Conservation (phyloP, 2,797 vertebrate genomes). For the Rhadinocentrus ornatus region DNA sequence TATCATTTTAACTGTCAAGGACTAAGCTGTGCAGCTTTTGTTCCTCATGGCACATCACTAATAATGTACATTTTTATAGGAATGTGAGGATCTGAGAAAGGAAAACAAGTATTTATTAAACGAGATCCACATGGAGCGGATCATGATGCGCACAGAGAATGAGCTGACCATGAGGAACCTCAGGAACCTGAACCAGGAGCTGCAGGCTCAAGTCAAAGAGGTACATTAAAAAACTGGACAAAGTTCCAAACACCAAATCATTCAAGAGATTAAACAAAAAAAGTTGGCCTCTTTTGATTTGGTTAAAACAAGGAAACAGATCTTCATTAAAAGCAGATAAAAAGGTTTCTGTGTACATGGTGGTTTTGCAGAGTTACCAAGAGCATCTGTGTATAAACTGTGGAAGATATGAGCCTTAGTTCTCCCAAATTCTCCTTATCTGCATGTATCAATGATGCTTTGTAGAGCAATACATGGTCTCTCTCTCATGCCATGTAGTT, state of each 20-base stretch:
- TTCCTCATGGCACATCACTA: neutral
- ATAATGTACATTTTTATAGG: slow-evolving; percentile 62
- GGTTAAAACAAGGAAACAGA: neutral
- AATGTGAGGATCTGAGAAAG: slow-evolving; percentile 86
- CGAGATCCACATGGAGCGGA: slow-evolving; percentile 87
- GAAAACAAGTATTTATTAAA: slow-evolving; percentile 85
- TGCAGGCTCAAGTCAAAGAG: slow-evolving; percentile 84
- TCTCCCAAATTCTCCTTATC: no score
- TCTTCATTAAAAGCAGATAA: neutral
- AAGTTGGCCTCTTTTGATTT: neutral
- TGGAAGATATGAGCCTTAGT: no score
- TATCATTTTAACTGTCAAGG: neutral
- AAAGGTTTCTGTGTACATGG: no score
- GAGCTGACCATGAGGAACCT: slow-evolving; percentile 87
- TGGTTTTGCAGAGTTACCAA: no score
- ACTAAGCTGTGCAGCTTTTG: neutral
- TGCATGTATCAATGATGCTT: no score
- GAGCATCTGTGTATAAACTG: no score
- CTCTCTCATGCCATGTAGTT: no score
- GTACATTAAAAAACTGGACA: slow-evolving; percentile 49
- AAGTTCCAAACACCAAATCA: neutral
- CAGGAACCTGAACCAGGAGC: slow-evolving; percentile 84
- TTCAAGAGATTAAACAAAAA: neutral
- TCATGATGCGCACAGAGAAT: slow-evolving; percentile 84
- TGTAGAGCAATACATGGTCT: no score